Conservation (phyloP, 2,888 invertebrate species). For the Hylaea fasciaria region DNA sequence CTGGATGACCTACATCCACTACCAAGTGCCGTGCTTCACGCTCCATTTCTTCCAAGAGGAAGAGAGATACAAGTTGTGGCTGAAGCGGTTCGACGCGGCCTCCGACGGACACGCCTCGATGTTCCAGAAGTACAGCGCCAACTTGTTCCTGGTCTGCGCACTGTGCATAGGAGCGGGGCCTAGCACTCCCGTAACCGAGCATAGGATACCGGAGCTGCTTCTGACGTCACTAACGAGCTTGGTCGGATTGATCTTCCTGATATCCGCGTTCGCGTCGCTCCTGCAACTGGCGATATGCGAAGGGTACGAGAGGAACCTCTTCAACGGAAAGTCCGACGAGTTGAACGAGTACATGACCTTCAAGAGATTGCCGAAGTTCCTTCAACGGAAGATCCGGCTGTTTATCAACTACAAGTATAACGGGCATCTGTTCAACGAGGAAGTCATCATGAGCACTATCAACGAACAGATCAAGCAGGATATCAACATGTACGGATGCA, state of each 20-base stretch:
- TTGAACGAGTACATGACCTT: slow-evolving; percentile 59
- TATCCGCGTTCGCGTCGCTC: slow-evolving; percentile 53
- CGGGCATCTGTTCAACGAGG: slow-evolving; percentile 64
- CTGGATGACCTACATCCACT: slow-evolving; percentile 66
- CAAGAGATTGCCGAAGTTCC: slow-evolving; percentile 54
- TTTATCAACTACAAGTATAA: slow-evolving; percentile 66
- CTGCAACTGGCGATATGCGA: slow-evolving; percentile 58
- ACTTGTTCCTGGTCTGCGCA: slow-evolving; percentile 56
- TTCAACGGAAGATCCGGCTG: slow-evolving; percentile 59
- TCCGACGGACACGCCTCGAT: slow-evolving; percentile 26
- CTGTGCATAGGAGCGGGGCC: slow-evolving; percentile 61
- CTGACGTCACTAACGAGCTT: slow-evolving; percentile 53
- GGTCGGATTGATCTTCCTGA: slow-evolving; percentile 56
- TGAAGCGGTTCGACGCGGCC: slow-evolving; percentile 45
- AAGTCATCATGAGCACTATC: slow-evolving; percentile 59
- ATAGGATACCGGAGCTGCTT: slow-evolving; percentile 53
- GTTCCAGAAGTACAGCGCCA: slow-evolving; percentile 58
- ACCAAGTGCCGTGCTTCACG: slow-evolving; percentile 61
- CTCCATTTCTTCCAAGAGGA: slow-evolving; percentile 46
- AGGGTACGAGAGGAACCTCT: slow-evolving; percentile 54
- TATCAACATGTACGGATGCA: slow-evolving; percentile 83
- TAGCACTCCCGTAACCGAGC: slow-evolving; percentile 48
- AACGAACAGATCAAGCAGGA: slow-evolving; percentile 80
- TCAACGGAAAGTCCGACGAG: slow-evolving; percentile 57
- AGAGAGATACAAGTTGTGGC: slow-evolving; percentile 45